A percentile compares a stretch with the other conserved stretches of the same genome.
Evolutionary conservation across 1,140 invertebrate species (phyloP).

Genomic region (Trichoplusia ni): DNA sequence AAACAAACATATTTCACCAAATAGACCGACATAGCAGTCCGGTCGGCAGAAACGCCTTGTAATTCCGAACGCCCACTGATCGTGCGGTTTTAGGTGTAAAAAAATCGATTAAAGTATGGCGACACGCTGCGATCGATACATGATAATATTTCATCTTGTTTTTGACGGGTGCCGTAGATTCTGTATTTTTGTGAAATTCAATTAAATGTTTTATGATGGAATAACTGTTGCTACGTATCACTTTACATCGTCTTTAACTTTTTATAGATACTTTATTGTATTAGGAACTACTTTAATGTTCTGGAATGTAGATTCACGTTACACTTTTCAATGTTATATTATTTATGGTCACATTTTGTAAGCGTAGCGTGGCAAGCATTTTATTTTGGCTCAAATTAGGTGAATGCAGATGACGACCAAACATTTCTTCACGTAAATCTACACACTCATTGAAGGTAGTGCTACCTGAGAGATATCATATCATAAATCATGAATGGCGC

Average conservation of each 20-base stretch:
- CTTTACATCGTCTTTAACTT: constrained; percentile 62
- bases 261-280: constrained; percentile 53
- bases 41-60: constrained; percentile 74
- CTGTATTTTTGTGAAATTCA: constrained; percentile 76
- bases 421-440: too few relatives aligned
- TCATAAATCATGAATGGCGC: neutral
- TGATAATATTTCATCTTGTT: constrained; percentile 74
- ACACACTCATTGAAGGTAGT: too few relatives aligned
- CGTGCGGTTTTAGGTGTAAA: constrained; percentile 80
- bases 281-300: constrained; percentile 28
- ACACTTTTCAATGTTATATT: too few relatives aligned
- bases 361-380: neutral
- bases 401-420: too few relatives aligned
- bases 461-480: too few relatives aligned
- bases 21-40: constrained; percentile 61
- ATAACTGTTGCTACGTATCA: constrained; percentile 65
- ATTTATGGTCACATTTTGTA: too few relatives aligned
- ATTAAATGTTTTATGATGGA: constrained; percentile 70
- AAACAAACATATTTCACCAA: constrained; percentile 77
- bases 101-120: constrained; percentile 79
- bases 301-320: constrained; percentile 16
- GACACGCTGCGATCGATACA: constrained; percentile 78
- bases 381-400: too few relatives aligned
- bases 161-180: constrained; percentile 67
- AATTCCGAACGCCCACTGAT: constrained; percentile 72